These are phyloP conservation scores for Halocynthia aurantium DNA, from an alignment of 23 tunicate genomes.

Conservation along the genomic window DNA sequence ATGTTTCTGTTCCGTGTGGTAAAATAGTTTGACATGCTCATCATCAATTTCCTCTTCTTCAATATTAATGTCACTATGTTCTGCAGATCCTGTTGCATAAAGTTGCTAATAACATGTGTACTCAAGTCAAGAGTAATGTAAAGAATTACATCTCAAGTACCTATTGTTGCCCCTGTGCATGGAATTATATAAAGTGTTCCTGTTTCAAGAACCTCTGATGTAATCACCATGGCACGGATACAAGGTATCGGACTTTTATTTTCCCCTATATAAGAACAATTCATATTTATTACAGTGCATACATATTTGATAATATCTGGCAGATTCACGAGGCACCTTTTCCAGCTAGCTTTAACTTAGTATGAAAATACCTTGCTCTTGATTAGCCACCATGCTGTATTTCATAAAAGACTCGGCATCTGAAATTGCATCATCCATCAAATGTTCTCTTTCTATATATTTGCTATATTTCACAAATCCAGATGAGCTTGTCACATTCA, in stretches of 20 bases:
- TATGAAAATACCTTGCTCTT: background rate
- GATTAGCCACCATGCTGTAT: background rate
- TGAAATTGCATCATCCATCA: too few relatives aligned
- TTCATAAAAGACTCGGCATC: background rate
- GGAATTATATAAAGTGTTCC: constrained; percentile 15
- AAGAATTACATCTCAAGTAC: background rate
- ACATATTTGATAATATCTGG: background rate
- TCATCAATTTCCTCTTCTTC: constrained; percentile 5
- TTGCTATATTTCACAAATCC: too few relatives aligned
- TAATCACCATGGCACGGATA: constrained; percentile 20
- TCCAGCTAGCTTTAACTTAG: background rate
- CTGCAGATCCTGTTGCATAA: constrained; percentile 6
- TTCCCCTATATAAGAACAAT: background rate
- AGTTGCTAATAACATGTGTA: background rate
- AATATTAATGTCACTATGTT: constrained; percentile 11
- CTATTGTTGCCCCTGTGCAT: constrained; percentile 10
- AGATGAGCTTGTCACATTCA: too few relatives aligned
- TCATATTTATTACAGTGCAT: background rate
- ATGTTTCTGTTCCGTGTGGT: constrained; percentile 10
- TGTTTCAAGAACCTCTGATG: constrained; percentile 2
- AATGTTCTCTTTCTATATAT: too few relatives aligned
- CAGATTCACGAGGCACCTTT: background rate
- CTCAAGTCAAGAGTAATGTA: background rate
- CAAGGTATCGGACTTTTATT: constrained; percentile 14
- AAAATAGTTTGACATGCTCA: constrained; percentile 3